Conservation (phyloP, 2,797 vertebrate species). For the Thamnophis elegans region DNA sequence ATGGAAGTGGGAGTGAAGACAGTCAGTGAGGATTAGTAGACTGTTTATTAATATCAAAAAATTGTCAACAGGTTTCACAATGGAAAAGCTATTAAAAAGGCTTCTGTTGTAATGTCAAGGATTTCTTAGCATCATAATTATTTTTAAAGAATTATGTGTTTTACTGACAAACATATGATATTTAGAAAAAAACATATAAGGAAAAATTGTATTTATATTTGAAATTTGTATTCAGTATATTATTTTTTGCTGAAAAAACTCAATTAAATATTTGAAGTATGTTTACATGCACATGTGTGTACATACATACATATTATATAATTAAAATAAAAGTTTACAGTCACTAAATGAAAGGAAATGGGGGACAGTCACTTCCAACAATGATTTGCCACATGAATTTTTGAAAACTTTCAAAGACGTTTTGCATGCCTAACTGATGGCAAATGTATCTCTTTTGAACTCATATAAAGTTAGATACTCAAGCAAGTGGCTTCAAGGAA, state of each 20-base stretch:
- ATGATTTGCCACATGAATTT: neutral
- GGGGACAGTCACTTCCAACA: neutral
- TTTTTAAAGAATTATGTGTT: neutral
- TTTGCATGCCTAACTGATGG: neutral
- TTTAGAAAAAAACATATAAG: neutral
- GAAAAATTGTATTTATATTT: neutral
- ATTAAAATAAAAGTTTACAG: neutral
- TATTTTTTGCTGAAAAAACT: neutral
- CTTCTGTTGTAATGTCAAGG: neutral
- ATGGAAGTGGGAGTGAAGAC: neutral
- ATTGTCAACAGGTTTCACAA: neutral
- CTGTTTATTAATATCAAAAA: neutral
- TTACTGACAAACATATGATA: neutral
- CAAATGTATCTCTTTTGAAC: neutral
- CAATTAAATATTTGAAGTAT: neutral
- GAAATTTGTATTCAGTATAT: neutral
- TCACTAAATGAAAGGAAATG: neutral
- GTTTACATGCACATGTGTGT: neutral
- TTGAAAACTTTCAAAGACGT: neutral
- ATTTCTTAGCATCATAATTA: neutral
- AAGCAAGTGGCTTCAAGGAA: neutral
- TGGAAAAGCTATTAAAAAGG: neutral
- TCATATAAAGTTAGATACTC: neutral
- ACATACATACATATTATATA: neutral
- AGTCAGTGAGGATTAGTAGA: neutral